A percentile compares a stretch with the other conserved stretches of the same genome.
Evolutionary conservation across 2,797 vertebrate species (phyloP).

Genomic region (Rhadinocentrus ornatus): DNA sequence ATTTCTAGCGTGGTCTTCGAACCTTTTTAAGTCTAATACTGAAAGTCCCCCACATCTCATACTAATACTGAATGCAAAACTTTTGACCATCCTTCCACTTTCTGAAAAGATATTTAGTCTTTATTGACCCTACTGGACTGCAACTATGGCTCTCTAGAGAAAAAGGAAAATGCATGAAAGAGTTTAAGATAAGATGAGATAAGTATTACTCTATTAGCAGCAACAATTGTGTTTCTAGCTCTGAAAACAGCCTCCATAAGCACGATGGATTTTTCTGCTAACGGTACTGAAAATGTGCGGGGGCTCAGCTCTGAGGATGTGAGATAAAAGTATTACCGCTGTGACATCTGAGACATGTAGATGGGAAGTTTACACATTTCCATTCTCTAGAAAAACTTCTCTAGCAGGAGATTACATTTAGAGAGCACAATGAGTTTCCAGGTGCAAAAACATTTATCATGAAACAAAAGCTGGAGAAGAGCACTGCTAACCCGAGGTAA

Average conservation of each 20-base stretch:
- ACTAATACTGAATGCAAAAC: not conserved
- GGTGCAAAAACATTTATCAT: conserved; percentile 33
- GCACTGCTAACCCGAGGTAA: not conserved
- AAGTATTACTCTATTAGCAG: not conserved
- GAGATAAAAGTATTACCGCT: conserved; percentile 44
- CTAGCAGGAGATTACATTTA: conserved; percentile 22
- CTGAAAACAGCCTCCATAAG: conserved; percentile 15
- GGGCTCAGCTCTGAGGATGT: not conserved
- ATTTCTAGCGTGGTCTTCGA: not conserved
- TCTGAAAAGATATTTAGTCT: not conserved
- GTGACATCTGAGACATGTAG: conserved; percentile 58
- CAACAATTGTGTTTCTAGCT: conserved; percentile 6
- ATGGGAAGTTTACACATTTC: conserved; percentile 62
- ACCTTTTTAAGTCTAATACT: not conserved
- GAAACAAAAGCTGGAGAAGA: not conserved
- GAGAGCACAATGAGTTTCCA: conserved; percentile 34
- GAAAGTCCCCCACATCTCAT: too few species aligned
- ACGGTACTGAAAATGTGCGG: conserved; percentile 33
- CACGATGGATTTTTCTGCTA: conserved; percentile 36
- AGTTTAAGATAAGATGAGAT: not conserved
- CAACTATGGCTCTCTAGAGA: not conserved
- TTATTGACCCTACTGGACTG: not conserved
- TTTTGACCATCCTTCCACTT: not conserved
- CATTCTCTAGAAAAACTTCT: conserved; percentile 52
- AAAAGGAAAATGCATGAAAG: not conserved